Conservation (phyloP, 2,113 vertebrate species). For the Chlamydotis undulata region DNA sequence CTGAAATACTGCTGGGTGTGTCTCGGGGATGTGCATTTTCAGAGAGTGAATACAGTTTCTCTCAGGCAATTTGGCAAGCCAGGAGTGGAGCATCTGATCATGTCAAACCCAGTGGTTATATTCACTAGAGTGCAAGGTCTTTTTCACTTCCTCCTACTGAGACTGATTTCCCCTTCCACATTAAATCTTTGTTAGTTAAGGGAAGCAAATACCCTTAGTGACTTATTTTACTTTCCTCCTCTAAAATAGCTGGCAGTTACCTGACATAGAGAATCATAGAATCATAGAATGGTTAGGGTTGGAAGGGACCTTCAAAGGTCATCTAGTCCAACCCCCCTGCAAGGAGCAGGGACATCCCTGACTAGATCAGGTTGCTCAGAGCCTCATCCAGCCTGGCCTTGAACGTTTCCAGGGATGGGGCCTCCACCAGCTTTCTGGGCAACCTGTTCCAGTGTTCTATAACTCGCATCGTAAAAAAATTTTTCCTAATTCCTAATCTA, state of each 20-base stretch:
- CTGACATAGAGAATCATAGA: neutral
- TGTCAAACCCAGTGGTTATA: neutral
- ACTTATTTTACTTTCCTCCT: neutral
- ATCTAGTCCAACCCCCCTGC: no score
- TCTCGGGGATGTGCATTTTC: accelerated
- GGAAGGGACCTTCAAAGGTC: no score
- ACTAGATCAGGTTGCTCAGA: no score
- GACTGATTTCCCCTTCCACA: neutral
- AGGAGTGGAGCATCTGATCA: neutral
- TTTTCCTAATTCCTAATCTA: no score
- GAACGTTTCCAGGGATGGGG: no score
- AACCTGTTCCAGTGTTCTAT: no score
- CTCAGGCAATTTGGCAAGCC: neutral
- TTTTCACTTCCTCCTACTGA: neutral
- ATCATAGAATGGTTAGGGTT: no score
- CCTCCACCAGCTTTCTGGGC: no score
- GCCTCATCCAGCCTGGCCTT: no score
- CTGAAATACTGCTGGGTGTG: neutral
- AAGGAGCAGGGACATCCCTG: no score
- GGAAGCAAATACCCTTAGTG: neutral
- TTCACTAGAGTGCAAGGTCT: neutral
- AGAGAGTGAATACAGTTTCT: neutral
- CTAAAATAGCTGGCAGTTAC: neutral
- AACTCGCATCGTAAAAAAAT: no score
- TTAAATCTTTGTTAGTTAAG: neutral